Percentiles rank a stretch among this genome's conserved stretches.
Conservation (phyloP, 2,888 invertebrate species). For the Lycophotia porphyrea region DNA sequence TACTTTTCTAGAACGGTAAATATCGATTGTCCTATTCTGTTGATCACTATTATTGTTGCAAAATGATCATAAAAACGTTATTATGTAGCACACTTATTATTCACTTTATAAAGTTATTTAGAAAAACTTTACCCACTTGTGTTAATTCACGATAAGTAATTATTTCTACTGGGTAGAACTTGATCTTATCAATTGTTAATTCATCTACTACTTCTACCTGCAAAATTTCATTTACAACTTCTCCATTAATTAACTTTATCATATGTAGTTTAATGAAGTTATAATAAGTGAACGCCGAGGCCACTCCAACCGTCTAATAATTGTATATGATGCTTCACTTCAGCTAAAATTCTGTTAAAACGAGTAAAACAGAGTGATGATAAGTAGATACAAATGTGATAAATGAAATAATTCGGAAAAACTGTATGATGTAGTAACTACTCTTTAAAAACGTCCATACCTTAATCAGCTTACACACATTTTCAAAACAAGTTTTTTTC, state of each 20-base stretch:
- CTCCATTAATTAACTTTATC: constrained; percentile 23
- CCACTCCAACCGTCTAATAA: constrained; percentile 18
- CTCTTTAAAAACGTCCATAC: not conserved
- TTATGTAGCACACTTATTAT: not conserved
- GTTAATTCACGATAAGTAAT: constrained; percentile 23
- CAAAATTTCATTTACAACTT: constrained; percentile 45
- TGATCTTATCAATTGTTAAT: constrained; percentile 29
- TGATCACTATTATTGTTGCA: not conserved
- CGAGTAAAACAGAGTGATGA: not conserved
- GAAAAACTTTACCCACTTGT: not conserved
- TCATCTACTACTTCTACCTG: constrained; percentile 24
- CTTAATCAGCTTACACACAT: not conserved
- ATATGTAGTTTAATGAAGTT: constrained; percentile 39
- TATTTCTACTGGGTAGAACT: constrained; percentile 17
- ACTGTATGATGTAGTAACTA: not conserved
- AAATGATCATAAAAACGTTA: not conserved
- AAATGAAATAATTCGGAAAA: not conserved
- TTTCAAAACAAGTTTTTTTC: not conserved
- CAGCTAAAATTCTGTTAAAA: not conserved
- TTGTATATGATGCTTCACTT: constrained; percentile 6
- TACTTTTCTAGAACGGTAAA: not conserved
- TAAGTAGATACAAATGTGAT: not conserved
- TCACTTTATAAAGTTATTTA: not conserved
- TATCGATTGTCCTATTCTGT: not conserved
- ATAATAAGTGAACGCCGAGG: constrained; percentile 29